phyloP scores from a whole-genome alignment of 2,888 invertebrate genomes.

The Taenaris catops region DNA sequence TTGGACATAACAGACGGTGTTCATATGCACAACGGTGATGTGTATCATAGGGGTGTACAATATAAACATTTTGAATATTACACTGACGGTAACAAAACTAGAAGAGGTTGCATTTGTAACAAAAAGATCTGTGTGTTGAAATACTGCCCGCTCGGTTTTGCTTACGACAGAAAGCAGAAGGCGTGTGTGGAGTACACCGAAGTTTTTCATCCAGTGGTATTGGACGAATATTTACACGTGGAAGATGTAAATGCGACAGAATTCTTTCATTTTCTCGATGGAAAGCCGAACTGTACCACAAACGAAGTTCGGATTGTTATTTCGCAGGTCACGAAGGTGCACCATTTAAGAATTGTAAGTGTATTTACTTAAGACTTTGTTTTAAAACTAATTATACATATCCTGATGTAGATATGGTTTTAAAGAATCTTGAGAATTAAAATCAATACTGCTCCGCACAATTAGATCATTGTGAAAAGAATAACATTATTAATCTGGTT shows the following conservation, averaged over 20 bases:
- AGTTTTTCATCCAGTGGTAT: slow-evolving; percentile 41
- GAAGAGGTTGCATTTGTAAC: slow-evolving; percentile 39
- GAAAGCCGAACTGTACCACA: slow-evolving; percentile 38
- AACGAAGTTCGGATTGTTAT: slow-evolving; percentile 24
- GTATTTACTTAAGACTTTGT: not conserved
- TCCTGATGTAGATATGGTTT: no score
- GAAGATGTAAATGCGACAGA: slow-evolving; percentile 31
- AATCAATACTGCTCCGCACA: no score
- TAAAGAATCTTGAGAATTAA: no score
- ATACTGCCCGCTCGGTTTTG: slow-evolving; percentile 48
- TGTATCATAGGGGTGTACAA: slow-evolving; percentile 31
- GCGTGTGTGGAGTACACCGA: slow-evolving; percentile 32
- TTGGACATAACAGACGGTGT: slow-evolving; percentile 40
- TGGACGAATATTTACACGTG: slow-evolving; percentile 30
- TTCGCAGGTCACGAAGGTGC: not conserved
- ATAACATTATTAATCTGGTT: no score
- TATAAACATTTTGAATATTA: slow-evolving; percentile 40
- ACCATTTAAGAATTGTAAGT: slow-evolving; percentile 16
- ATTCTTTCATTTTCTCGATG: slow-evolving; percentile 39
- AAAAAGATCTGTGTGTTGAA: slow-evolving; percentile 42
- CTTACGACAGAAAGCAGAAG: slow-evolving; percentile 26
- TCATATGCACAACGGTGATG: slow-evolving; percentile 29
- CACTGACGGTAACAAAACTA: slow-evolving; percentile 28
- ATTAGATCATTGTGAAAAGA: no score
- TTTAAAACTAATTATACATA: no score